These are phyloP conservation scores for Enteromius unitaeniatus DNA, from an alignment of 2,797 vertebrate species.

Conservation along the genomic window DNA sequence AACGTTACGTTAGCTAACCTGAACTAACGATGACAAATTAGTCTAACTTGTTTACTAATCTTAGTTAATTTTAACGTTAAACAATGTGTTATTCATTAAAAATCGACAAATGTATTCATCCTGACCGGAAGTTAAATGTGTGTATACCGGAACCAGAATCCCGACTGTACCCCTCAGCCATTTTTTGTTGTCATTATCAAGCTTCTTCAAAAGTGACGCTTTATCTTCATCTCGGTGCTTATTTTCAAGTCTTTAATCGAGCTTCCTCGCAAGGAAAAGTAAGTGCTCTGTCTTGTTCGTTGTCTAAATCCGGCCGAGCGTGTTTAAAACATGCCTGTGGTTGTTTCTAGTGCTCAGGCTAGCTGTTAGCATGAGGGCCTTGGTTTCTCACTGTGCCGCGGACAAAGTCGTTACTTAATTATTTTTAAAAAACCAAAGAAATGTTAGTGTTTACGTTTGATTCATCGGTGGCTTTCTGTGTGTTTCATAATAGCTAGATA, in stretches of 20 bases:
- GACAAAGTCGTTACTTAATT: not conserved
- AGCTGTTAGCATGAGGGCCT: constrained; percentile 40
- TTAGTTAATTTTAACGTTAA: not conserved
- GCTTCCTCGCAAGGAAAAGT: constrained; percentile 38
- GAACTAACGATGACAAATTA: not conserved
- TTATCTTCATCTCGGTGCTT: constrained; percentile 14
- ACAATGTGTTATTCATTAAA: not conserved
- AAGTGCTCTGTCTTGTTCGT: not conserved
- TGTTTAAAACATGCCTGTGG: not conserved
- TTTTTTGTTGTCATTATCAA: constrained; percentile 65
- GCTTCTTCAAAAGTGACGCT: constrained; percentile 1
- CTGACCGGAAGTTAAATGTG: constrained; percentile 56
- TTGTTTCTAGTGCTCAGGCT: constrained; percentile 1
- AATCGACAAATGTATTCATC: not conserved
- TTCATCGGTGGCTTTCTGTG: not conserved
- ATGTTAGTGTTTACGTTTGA: not conserved
- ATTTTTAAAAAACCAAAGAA: not conserved
- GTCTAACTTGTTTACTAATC: not conserved
- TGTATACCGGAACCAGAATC: constrained; percentile 67
- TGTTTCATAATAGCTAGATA: not conserved
- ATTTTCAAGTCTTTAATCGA: constrained; percentile 48
- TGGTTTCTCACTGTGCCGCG: not conserved
- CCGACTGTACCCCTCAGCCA: constrained; percentile 66
- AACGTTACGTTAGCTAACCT: not conserved
- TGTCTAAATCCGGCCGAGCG: not conserved